Conservation (phyloP, 2,888 invertebrate species). For the Micropterix aruncella region DNA sequence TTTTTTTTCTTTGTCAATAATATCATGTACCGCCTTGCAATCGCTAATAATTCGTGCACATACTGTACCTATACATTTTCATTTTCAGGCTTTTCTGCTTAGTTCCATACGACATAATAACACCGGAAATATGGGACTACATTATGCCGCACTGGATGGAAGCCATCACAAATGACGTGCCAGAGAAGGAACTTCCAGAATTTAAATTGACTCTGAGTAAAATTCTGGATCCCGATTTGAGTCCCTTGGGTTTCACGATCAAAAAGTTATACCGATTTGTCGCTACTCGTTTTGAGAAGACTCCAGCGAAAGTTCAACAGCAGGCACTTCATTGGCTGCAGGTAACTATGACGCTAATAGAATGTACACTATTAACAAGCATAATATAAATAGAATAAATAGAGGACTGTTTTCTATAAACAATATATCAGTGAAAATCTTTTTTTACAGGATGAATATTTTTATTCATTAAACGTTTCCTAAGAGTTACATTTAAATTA, state of each 20-base stretch:
- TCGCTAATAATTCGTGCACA: too few species aligned
- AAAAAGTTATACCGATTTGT: conserved; percentile 92
- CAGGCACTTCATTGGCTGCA: conserved; percentile 84
- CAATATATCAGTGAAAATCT: too few species aligned
- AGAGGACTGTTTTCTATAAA: too few species aligned
- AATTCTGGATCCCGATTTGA: conserved; percentile 93
- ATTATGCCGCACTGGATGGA: conserved; percentile 99
- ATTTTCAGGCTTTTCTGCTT: conserved; percentile 69
- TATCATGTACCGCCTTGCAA: too few species aligned
- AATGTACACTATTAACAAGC: too few species aligned
- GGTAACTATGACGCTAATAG: too few species aligned
- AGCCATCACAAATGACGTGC: conserved; percentile 84
- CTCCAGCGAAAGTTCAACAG: conserved; percentile 69
- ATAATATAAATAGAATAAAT: too few species aligned
- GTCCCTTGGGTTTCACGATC: conserved; percentile 88
- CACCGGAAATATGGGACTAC: conserved; percentile 92
- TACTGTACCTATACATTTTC: conserved; percentile 2
- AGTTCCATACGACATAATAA: conserved; percentile 95
- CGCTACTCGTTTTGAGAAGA: conserved; percentile 65
- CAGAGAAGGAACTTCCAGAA: conserved; percentile 75
- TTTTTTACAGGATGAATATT: too few species aligned
- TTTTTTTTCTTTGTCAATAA: too few species aligned
- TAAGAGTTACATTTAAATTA: too few species aligned
- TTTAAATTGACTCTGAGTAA: conserved; percentile 71
- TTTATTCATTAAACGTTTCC: too few species aligned